Evolutionary conservation across 2,113 vertebrate species (phyloP), one percentile per base, ranked within the genome.

Genomic region (Laticauda colubrina): DNA sequence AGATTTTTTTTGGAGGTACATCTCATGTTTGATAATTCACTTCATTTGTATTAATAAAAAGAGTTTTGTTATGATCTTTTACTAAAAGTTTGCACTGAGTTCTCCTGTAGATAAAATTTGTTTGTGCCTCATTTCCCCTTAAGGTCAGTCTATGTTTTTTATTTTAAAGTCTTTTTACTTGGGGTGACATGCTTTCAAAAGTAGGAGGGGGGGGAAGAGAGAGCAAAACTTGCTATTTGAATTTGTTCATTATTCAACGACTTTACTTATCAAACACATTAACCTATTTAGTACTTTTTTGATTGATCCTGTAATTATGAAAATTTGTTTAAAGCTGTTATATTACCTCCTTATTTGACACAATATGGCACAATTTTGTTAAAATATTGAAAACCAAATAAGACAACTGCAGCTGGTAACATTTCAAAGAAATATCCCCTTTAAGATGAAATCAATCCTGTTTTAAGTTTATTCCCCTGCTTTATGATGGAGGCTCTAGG

Each of bases 391-490:
- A 98, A 98, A 98, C 97, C 98, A 97, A 97, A 98, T 98, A 98
- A 97, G 97, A 98, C 98, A 98, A 98, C 97, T 95, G 97, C 98
- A 99, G 98, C 97, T 98, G 98, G 97, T 98, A 97, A 95, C 90
- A 95, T 99, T 99, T 99, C 98, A 99, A 99, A 99, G 98, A 97
- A 97, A 96, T 95, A 94, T 94, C 97, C 98, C 97, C 98, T 99
- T 99, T 98, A 99, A 99, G 98, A 99, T 98, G 98, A 99, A 99
- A 98, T 99, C 98, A 98, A 98, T 99, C 99, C 99, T 96, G 98
- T 99, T 99, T 99, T 97, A 99, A 99, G 98, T 98, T 97, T 97
- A 97, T 98, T 98, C 98, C 98, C 98, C 91, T 92, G 98, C 96
- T 98, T 98, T 98, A 96, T 97, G 97, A 98, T 96, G 92, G 98